Percentiles rank a stretch among this genome's conserved stretches.
Conservation (phyloP, 2,888 invertebrate genomes). For the Drosophila macrospina region DNA sequence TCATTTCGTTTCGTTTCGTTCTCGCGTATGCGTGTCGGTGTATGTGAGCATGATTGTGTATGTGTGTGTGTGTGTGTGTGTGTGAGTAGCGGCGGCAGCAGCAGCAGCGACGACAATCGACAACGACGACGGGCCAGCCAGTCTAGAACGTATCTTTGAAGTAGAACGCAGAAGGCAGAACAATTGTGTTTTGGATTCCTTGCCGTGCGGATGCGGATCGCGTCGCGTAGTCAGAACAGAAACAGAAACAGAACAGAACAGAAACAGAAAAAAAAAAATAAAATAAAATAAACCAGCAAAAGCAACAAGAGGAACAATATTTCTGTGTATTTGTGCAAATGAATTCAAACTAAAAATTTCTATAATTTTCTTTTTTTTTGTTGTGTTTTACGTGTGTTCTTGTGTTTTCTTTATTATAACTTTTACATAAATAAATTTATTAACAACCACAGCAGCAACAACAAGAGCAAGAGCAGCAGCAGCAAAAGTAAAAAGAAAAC, state of each 20-base stretch:
- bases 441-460: conserved; percentile 17
- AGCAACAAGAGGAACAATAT: conserved; percentile 43
- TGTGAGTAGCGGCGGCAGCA: conserved; percentile 39
- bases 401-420: conserved; percentile 9
- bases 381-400: conserved; percentile 12
- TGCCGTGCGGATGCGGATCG: conserved; percentile 83
- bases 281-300: conserved; percentile 16
- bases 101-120: conserved; percentile 45
- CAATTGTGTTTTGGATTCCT: conserved; percentile 85
- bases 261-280: conserved; percentile 22
- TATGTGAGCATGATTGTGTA: conserved; percentile 35
- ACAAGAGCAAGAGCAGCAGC: background rate
- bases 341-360: conserved; percentile 39
- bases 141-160: conserved; percentile 82
- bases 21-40: conserved; percentile 31
- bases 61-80: conserved; percentile 32
- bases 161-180: conserved; percentile 83
- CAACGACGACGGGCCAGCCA: conserved; percentile 62
- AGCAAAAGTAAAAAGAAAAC: conserved; percentile 6
- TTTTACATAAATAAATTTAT: conserved; percentile 21
- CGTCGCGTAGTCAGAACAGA: conserved; percentile 62
- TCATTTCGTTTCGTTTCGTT: conserved; percentile 60
- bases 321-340: conserved; percentile 51
- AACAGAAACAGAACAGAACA: conserved; percentile 26
- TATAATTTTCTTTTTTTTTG: conserved; percentile 37